A percentile compares a stretch with the other conserved stretches of the same genome.
phyloP scores from a whole-genome alignment of 2,888 invertebrate species.

The Ashinkailepas kermadecensis region DNA sequence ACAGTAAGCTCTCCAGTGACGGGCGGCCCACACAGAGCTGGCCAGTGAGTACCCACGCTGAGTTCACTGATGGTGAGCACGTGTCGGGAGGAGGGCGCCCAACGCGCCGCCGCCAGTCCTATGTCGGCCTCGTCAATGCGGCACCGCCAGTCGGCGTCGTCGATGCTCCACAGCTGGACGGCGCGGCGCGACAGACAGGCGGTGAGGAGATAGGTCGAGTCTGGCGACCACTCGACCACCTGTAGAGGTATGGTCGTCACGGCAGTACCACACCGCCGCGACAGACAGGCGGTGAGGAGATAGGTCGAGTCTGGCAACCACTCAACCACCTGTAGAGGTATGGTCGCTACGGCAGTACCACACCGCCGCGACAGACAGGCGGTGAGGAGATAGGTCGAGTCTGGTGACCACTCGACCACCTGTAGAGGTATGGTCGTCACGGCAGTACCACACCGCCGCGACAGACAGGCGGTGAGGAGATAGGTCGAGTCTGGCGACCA shows the following conservation, averaged over 20 bases:
- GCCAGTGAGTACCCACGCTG: constrained; percentile 40
- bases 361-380: constrained; percentile 25
- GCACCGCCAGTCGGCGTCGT: constrained; percentile 49
- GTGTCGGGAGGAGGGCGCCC: constrained; percentile 49
- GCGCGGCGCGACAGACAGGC: constrained; percentile 26
- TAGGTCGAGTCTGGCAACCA: constrained; percentile 32
- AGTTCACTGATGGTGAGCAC: constrained; percentile 49
- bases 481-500: constrained; percentile 32
- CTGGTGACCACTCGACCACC: constrained; percentile 31
- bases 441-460: constrained; percentile 8
- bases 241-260: neutral
- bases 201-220: constrained; percentile 30
- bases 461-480: constrained; percentile 28
- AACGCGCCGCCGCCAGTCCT: constrained; percentile 46
- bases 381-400: constrained; percentile 30
- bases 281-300: constrained; percentile 28
- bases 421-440: neutral
- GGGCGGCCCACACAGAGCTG: too few species aligned
- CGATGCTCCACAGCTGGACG: constrained; percentile 30
- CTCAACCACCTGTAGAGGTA: constrained; percentile 29
- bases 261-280: constrained; percentile 12
- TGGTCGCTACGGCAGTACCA: too few species aligned
- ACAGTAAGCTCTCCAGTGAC: too few species aligned
- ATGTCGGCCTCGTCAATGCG: constrained; percentile 50
- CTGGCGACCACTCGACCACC: constrained; percentile 31